These are phyloP conservation scores for Mycalesis mineus DNA, from an alignment of 2,888 invertebrate species.

Conservation along the genomic window DNA sequence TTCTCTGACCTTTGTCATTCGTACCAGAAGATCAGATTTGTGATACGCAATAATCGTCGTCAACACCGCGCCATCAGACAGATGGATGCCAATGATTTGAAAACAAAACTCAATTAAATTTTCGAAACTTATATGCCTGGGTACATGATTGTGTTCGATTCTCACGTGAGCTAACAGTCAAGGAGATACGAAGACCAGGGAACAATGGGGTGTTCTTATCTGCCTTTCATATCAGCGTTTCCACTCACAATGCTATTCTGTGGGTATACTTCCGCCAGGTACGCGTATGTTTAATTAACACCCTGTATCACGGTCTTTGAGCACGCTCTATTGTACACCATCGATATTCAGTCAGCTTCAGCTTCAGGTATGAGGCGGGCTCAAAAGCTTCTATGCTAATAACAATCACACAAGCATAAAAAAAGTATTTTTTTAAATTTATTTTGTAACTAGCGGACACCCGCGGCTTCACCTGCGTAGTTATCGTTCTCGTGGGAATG, in stretches of 20 bases:
- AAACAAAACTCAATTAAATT: neutral
- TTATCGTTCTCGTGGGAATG: too few species aligned
- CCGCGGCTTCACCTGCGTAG: too few species aligned
- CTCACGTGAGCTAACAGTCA: constrained; percentile 35
- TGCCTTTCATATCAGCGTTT: constrained; percentile 38
- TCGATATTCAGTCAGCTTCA: constrained; percentile 6
- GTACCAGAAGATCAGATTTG: too few species aligned
- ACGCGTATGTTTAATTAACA: constrained; percentile 28
- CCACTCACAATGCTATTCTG: constrained; percentile 29
- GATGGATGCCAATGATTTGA: neutral
- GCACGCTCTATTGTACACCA: constrained; percentile 9
- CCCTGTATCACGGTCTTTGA: constrained; percentile 25
- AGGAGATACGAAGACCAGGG: constrained; percentile 36
- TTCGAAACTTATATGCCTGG: neutral
- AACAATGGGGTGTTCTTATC: constrained; percentile 38
- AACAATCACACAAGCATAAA: too few species aligned
- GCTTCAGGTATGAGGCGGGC: neutral
- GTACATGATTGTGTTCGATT: constrained; percentile 24
- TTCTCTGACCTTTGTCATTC: too few species aligned
- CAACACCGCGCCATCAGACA: neutral
- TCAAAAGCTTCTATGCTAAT: neutral
- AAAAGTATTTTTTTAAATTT: too few species aligned
- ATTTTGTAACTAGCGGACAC: too few species aligned
- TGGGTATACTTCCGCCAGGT: constrained; percentile 33
- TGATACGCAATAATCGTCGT: too few species aligned